These are phyloP conservation scores for Palythoa grandis DNA, from an alignment of 92 coral and sea anemone genomes.

Conservation along the genomic window DNA sequence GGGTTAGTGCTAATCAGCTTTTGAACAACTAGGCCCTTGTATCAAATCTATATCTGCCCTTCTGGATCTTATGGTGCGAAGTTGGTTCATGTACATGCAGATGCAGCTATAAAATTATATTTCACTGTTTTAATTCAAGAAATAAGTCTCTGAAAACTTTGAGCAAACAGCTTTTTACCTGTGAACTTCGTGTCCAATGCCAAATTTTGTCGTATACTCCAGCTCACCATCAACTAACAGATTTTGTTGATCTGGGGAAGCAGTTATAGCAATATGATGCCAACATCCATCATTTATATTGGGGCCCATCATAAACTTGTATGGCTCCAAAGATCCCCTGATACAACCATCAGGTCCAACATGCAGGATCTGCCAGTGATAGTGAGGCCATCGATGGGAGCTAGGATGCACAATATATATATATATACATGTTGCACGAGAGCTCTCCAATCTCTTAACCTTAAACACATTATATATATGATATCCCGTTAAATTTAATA, in stretches of 20 bases:
- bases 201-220: constrained; percentile 73
- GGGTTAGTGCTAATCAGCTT: too few species aligned
- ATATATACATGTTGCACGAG: neutral
- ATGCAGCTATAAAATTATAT: too few species aligned
- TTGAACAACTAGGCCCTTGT: too few species aligned
- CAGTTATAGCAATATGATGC: constrained; percentile 88
- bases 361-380: constrained; percentile 87
- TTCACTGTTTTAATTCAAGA: neutral
- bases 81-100: too few species aligned
- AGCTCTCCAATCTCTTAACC: too few species aligned
- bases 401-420: constrained; percentile 26
- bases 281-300: constrained; percentile 63
- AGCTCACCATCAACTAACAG: constrained; percentile 76
- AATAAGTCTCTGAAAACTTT: neutral
- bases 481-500: too few species aligned
- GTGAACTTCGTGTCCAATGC: constrained; percentile 83
- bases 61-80: too few species aligned
- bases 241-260: constrained; percentile 66
- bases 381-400: constrained; percentile 77
- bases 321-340: constrained; percentile 85
- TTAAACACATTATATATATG: too few species aligned
- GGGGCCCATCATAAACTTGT: constrained; percentile 88
- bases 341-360: constrained; percentile 89
- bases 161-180: constrained; percentile 53
- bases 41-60: too few species aligned